Evolutionary conservation across 1,140 invertebrate genomes (phyloP).

Genomic region (Hyphantria cunea): DNA sequence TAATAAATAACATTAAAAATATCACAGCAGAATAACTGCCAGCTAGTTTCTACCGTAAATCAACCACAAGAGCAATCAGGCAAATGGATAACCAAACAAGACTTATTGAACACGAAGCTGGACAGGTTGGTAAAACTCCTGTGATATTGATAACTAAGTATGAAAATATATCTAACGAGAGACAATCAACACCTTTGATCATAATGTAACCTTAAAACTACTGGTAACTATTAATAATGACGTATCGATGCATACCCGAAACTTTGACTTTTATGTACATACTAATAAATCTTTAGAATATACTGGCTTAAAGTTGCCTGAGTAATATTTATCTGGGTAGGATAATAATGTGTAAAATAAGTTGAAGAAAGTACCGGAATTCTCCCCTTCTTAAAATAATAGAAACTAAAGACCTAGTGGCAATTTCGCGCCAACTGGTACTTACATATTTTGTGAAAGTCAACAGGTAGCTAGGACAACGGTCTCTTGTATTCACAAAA

Average conservation of each 20-base stretch:
- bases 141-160: constrained; percentile 76
- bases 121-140: constrained; percentile 71
- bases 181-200: constrained; percentile 57
- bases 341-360: constrained; percentile 1
- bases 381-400: too few species aligned
- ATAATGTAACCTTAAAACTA: constrained; percentile 67
- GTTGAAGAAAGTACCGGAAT: too few species aligned
- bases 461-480: too few species aligned
- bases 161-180: constrained; percentile 50
- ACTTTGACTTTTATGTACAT: constrained; percentile 18
- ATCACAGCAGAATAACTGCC: constrained; percentile 79
- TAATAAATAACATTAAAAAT: constrained; percentile 78
- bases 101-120: constrained; percentile 41
- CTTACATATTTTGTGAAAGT: too few species aligned
- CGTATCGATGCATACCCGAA: constrained; percentile 43
- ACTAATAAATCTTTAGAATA: constrained; percentile 14
- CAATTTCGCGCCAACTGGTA: too few species aligned
- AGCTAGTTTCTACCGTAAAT: constrained; percentile 53
- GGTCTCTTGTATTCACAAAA: too few species aligned
- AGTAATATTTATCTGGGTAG: constrained; percentile 9
- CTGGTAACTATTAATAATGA: constrained; percentile 73
- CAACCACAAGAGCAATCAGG: not conserved
- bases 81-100: too few species aligned
- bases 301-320: constrained; percentile 25
- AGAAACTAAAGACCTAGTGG: too few species aligned